phyloP scores from a whole-genome alignment of 2,797 vertebrate species.

The Eulemur mongoz region DNA sequence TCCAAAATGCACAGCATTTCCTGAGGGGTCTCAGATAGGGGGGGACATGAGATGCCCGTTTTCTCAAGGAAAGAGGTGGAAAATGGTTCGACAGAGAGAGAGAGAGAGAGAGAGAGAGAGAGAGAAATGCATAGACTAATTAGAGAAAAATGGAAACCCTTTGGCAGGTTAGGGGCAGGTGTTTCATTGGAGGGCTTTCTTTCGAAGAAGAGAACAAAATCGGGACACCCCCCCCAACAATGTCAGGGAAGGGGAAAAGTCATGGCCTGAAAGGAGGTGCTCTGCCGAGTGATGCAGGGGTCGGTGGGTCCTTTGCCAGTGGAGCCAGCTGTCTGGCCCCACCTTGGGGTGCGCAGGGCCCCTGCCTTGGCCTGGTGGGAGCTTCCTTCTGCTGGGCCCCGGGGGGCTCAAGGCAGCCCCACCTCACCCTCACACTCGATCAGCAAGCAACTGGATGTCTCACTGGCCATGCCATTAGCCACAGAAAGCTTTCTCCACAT shows the following conservation, averaged over 20 bases:
- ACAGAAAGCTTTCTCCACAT: not conserved
- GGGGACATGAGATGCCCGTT: constrained; percentile 63
- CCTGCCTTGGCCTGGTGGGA: not conserved
- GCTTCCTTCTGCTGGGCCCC: not conserved
- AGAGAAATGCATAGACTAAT: constrained; percentile 84
- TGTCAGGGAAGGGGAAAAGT: not conserved
- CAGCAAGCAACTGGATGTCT: not conserved
- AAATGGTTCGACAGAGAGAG: constrained; percentile 46
- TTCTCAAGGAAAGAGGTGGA: constrained; percentile 66
- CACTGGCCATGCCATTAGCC: not conserved
- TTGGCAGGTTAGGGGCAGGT: not conserved
- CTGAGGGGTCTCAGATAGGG: constrained; percentile 67
- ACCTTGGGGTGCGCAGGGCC: constrained; percentile 12
- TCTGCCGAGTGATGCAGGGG: not conserved
- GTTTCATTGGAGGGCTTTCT: constrained; percentile 33
- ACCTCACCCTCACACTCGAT: not conserved
- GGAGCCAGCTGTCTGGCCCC: constrained; percentile 63
- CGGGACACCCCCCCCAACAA: not conserved
- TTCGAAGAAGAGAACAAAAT: constrained; percentile 33
- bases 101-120: not conserved
- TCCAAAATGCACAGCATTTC: constrained; percentile 77
- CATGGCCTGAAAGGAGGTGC: not conserved
- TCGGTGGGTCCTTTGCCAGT: constrained; percentile 59
- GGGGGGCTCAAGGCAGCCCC: not conserved
- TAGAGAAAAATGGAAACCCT: constrained; percentile 66